Evolutionary conservation across 2,113 vertebrate genomes (phyloP).

Genomic region (Corythornis cristatus): DNA sequence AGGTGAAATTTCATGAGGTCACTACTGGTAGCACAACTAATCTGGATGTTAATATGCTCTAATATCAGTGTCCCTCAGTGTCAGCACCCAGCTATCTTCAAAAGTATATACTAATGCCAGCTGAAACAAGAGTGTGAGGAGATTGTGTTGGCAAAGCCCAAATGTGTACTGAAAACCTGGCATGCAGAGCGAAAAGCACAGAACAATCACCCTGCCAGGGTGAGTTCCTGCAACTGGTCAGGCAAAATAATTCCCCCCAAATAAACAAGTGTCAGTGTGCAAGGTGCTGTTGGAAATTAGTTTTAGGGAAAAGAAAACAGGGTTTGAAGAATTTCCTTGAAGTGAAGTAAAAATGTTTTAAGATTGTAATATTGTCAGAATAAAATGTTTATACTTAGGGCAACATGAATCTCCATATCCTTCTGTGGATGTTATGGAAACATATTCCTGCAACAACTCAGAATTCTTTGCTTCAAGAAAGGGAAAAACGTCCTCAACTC

Average conservation of each 20-base stretch:
- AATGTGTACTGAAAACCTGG: not conserved
- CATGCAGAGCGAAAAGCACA: not conserved
- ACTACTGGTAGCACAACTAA: not conserved
- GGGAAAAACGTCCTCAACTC: not conserved
- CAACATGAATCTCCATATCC: not conserved
- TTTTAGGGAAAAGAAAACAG: not conserved
- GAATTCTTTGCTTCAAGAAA: not conserved
- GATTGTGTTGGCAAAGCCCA: not conserved
- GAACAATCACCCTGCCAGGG: not conserved
- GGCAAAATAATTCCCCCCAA: not conserved
- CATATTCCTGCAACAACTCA: not conserved
- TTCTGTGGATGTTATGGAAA: not conserved
- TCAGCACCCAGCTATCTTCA: not conserved
- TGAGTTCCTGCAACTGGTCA: not conserved
- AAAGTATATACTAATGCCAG: not conserved
- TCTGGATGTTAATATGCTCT: not conserved
- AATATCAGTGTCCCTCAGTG: not conserved
- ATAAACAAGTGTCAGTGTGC: not conserved
- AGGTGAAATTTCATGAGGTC: not conserved
- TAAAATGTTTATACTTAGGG: not conserved
- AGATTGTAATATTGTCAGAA: not conserved
- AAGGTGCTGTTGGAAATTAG: rapidly evolving
- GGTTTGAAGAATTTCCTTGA: not conserved
- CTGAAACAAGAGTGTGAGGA: not conserved
- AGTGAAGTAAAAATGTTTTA: not conserved